Evolutionary conservation across 2,888 invertebrate species (phyloP), one percentile per base, ranked within the genome.

Genomic region (Onthophagus sagittarius): DNA sequence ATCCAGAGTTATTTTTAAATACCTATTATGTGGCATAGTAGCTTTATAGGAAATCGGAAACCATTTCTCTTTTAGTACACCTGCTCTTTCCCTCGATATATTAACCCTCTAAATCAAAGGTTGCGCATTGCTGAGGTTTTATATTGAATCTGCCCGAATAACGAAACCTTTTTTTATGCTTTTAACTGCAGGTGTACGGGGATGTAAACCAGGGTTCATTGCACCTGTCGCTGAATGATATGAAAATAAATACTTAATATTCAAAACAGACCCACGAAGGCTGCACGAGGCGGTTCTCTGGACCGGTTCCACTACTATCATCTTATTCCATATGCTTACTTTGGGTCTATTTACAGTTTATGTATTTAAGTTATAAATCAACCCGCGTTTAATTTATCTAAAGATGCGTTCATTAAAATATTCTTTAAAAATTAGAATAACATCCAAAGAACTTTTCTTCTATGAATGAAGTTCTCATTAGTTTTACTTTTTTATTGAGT

Each of bases 41-140:
- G 39, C 9, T 53, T 53, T 53, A 53, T 53, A 53, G 3, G 39
- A 53, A 53, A 53, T 53, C 11, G 39, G 39, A 53, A 53, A 7
- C 9, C 7, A 11, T 53, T 11, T 11, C 39, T 53, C 39, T 32
- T 67, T 67, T 67, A n/a, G 23, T 31, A 23, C 67, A 67, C 67
- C 67, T 67, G 67, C 39, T 53, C 39, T 4, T 53, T 67, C 15
- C 3, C 31, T 32, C 31, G 31, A 67, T 67, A 67, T 67, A 67
- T 67, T 15, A 67, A 32, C 67, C 32, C 67, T 31, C 67, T 67
- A 67, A 67, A 67, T 67, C 67, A 67, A 67, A 67, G n/a, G 6
- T 23, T 23, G 9, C 67, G 67, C 67, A 67, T 23, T 67, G 67
- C 67, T 23, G 67, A 67, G 23, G 67, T 67, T 67, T 32, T 6